A percentile compares a stretch with the other conserved stretches of the same genome.
Evolutionary conservation across 2,113 vertebrate genomes (phyloP).

Genomic region (Globicephala melas): DNA sequence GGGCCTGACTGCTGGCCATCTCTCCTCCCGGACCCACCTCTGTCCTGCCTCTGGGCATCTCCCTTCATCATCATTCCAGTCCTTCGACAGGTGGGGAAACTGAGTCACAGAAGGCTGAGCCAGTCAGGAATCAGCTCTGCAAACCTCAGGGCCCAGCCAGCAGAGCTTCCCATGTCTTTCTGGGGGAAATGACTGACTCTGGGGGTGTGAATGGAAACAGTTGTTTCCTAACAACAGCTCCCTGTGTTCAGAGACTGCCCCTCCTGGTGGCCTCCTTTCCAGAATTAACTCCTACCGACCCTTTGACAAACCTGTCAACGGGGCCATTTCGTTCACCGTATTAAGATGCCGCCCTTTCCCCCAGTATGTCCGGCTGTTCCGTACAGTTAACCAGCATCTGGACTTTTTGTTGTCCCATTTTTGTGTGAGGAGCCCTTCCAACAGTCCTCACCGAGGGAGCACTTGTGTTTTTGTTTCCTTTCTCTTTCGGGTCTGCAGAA

Average conservation of each 20-base stretch:
- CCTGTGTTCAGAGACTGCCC: accelerated
- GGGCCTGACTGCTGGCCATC: accelerated
- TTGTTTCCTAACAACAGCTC: neutral
- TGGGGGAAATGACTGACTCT: neutral
- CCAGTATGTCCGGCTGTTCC: neutral
- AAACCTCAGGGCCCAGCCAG: neutral
- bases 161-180: neutral
- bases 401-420: slow-evolving; percentile 39
- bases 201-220: neutral
- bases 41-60: neutral
- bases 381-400: slow-evolving; percentile 70
- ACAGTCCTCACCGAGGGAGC: neutral
- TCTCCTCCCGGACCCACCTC: neutral
- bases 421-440: neutral
- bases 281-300: neutral
- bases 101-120: neutral
- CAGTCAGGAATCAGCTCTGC: neutral
- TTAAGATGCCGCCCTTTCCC: neutral
- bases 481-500: neutral
- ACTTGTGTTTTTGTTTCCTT: slow-evolving; percentile 33
- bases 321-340: neutral
- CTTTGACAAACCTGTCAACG: neutral
- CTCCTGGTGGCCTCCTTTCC: neutral
- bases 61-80: neutral
- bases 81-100: neutral